These are phyloP conservation scores for Daboia siamensis DNA, from an alignment of 2,113 vertebrate species.

Conservation along the genomic window DNA sequence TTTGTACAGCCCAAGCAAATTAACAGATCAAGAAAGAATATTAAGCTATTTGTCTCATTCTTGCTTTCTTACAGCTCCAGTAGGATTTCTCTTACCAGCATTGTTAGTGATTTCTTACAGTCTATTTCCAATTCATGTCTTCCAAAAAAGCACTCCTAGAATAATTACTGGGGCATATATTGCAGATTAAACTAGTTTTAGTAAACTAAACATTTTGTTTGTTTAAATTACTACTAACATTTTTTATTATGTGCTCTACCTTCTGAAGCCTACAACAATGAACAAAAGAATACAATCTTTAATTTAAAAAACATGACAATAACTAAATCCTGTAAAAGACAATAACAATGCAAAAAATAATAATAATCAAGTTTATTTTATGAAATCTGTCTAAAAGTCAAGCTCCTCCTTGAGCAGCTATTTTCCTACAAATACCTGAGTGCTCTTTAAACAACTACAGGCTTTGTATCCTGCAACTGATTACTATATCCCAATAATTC, in stretches of 20 bases:
- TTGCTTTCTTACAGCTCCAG: not conserved
- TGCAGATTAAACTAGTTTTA: not conserved
- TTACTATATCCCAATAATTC: not conserved
- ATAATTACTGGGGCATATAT: not conserved
- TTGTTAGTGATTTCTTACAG: not conserved
- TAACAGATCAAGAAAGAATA: not conserved
- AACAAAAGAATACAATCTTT: not conserved
- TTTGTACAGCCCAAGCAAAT: not conserved
- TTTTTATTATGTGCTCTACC: not conserved
- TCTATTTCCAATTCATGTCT: not conserved
- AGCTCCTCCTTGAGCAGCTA: not conserved
- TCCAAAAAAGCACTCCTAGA: not conserved
- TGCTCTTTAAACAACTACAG: not conserved
- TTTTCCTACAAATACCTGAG: not conserved
- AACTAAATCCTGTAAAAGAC: not conserved
- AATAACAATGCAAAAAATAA: not conserved
- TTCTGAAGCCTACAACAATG: not conserved
- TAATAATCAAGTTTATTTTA: not conserved
- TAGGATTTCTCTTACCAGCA: not conserved
- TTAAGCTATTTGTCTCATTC: not conserved
- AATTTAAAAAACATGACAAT: not conserved
- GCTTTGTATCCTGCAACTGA: not conserved
- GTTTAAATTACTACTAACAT: not conserved
- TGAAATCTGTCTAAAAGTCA: not conserved
- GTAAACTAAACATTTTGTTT: not conserved